Conservation (phyloP, 2,113 vertebrate genomes). For the Thryonomys swinderianus region DNA sequence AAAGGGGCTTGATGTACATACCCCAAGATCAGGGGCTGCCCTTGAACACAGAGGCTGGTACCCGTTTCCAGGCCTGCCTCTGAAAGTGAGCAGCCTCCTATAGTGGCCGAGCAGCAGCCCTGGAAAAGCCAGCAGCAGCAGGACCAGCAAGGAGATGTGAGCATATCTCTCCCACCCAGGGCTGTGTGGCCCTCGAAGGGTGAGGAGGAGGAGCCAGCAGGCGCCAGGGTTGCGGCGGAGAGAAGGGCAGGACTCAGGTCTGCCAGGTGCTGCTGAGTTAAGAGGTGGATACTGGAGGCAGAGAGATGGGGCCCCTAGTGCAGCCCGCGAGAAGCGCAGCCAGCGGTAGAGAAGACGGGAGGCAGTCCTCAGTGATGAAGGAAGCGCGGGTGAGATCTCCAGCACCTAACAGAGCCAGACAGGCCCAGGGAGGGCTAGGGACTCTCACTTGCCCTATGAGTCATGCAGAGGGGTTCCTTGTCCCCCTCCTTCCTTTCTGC, state of each 20-base stretch:
- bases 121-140: not conserved
- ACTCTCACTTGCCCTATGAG: not conserved
- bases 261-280: not conserved
- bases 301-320: not conserved
- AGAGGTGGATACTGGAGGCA: not conserved
- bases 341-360: fast-evolving
- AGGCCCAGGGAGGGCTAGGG: not conserved
- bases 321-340: not conserved
- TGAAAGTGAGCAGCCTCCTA: not conserved
- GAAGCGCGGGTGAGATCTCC: not conserved
- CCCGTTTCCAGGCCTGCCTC: not conserved
- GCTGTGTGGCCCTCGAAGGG: not conserved
- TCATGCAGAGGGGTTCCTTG: not conserved
- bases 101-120: not conserved
- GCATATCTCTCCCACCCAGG: not conserved
- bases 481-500: not conserved
- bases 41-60: not conserved
- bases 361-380: not conserved
- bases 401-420: not conserved
- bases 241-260: not conserved
- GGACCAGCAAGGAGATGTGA: not conserved
- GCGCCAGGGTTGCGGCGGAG: not conserved
- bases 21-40: not conserved
- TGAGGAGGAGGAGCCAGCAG: not conserved
- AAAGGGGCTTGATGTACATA: not conserved